Evolutionary conservation across 2,113 vertebrate genomes (phyloP), one percentile per base, ranked within the genome.

Genomic region (Aix galericulata): DNA sequence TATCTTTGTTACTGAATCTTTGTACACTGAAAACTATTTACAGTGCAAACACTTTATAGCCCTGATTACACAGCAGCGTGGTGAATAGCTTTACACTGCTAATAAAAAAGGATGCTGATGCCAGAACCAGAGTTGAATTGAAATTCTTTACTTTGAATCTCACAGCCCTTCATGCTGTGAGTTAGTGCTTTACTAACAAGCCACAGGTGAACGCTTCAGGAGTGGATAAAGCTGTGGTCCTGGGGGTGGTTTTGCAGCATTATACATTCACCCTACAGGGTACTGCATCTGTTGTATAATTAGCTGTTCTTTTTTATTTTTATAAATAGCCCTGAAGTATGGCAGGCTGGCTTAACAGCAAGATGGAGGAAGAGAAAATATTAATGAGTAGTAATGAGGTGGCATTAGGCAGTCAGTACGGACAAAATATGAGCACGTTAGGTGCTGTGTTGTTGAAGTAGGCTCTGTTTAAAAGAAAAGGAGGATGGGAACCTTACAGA

Each of bases 201-300:
- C 76, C 84, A 95, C 42, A 73, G 92, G 89, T 91, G 94, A 89
- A 16, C 50, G 73, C 64, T 76, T 95, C 68, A 87, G 77, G 79
- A 87, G 29, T 55, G 13, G n/a, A 60, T 94, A 82, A 62, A 86
- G 31, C 69, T 88, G 67, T 84, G 73, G 78, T 84, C 63, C 58
- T 66, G n/a, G 36, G 59, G 60, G 31, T 77, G 44, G n/a, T 64
- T 92, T 89, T 69, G 53, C 69, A 29, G 58, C 2, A 2, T 69
- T 95, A 44, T 40, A 5, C 25, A 17, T 82, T 95, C 3, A 11
- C 36, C 48, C 81, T 87, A 60, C 75, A 64, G 82, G 38, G 60
- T 13, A 52, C 60, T 67, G 34, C 62, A 76, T 82, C 75, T 95
- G 74, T 56, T 94, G 31, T 53, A 40, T 95, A 87, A 93, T 94